Conservation (phyloP, 2,888 invertebrate species). For the Hylaea fasciaria region DNA sequence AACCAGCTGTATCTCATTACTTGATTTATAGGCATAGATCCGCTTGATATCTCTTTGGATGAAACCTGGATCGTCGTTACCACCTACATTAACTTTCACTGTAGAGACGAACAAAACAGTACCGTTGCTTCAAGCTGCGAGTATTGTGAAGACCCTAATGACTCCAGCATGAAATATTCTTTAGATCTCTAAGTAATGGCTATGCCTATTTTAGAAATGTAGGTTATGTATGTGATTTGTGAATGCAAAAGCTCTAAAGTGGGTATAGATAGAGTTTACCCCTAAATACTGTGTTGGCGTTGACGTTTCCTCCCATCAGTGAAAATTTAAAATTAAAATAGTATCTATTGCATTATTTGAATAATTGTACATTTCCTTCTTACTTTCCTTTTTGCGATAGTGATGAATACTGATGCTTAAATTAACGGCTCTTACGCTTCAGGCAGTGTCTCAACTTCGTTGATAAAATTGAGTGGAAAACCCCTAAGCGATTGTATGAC, state of each 20-base stretch:
- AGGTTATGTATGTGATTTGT: slow-evolving; percentile 15
- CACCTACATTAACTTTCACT: slow-evolving; percentile 35
- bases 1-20: slow-evolving; percentile 1
- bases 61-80: slow-evolving; percentile 34
- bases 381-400: not conserved
- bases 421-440: no score
- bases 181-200: slow-evolving; percentile 31
- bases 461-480: not conserved
- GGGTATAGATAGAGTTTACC: slow-evolving; percentile 3
- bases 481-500: no score
- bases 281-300: not conserved
- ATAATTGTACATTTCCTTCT: not conserved
- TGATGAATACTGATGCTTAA: not conserved
- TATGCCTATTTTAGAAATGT: slow-evolving; percentile 32
- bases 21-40: slow-evolving; percentile 19
- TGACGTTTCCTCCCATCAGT: not conserved
- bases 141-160: slow-evolving; percentile 35
- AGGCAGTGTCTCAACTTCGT: not conserved
- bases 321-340: not conserved
- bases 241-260: slow-evolving; percentile 16
- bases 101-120: slow-evolving; percentile 32
- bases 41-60: slow-evolving; percentile 28
- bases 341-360: not conserved
- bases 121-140: slow-evolving; percentile 31
- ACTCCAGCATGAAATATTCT: slow-evolving; percentile 35